Conservation (phyloP, 2,888 invertebrate genomes). For the Stenichneumon culpator region DNA sequence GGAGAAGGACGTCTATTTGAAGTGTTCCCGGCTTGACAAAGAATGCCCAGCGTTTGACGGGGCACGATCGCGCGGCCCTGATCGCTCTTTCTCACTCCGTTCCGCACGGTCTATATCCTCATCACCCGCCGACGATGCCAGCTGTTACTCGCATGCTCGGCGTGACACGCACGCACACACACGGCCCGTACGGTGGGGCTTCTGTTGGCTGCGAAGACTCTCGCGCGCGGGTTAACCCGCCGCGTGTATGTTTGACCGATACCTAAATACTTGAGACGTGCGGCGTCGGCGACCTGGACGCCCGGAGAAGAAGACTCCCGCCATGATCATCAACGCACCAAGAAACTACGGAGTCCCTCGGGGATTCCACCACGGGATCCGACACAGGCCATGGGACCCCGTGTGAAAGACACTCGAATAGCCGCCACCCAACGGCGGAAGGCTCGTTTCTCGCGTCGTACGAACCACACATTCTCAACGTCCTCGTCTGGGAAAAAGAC, state of each 20-base stretch:
- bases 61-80: slow-evolving; percentile 72
- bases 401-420: slow-evolving; percentile 47
- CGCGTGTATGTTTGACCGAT: slow-evolving; percentile 60
- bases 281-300: slow-evolving; percentile 53
- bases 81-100: slow-evolving; percentile 47
- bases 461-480: background rate
- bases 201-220: slow-evolving; percentile 36
- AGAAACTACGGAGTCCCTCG: slow-evolving; percentile 36
- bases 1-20: slow-evolving; percentile 62
- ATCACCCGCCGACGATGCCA: slow-evolving; percentile 71
- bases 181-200: slow-evolving; percentile 25
- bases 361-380: slow-evolving; percentile 41
- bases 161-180: slow-evolving; percentile 66
- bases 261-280: slow-evolving; percentile 63
- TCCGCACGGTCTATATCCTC: slow-evolving; percentile 34
- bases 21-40: slow-evolving; percentile 74
- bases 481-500: background rate
- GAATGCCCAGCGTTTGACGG: slow-evolving; percentile 80
- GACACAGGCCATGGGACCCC: slow-evolving; percentile 2
- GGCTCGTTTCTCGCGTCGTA: slow-evolving; percentile 5
- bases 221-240: slow-evolving; percentile 28
- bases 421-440: background rate
- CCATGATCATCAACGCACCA: slow-evolving; percentile 25
- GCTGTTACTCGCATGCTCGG: slow-evolving; percentile 75
- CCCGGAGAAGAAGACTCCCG: slow-evolving; percentile 51